Base-by-base conservation (phyloP, 2,797 vertebrate species). In the Rallus crepitans region DNA sequence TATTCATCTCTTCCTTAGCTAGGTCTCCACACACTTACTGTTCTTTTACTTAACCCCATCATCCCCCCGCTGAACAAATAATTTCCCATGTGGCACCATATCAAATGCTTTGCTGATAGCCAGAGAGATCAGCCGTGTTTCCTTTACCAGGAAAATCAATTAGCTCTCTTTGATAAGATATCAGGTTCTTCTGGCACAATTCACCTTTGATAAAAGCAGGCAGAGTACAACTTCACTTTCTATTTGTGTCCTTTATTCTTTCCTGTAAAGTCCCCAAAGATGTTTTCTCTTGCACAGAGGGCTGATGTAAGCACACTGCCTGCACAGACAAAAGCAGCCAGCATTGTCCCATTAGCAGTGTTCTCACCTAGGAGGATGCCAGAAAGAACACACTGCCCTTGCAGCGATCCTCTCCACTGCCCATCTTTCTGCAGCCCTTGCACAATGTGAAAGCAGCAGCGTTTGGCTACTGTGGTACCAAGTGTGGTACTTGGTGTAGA, bases 111-210 rank as follows among this genome's bases (percentile, higher is more conserved):
- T 78, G 15, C 89, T 91, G 91, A 93, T 91, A 91, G 40, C 56
- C 64, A 92, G 87, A 59, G 48, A 92, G 48, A 92, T 78, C 72
- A 81, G 65, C 16, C 1, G 5, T 75, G 87, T 78, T 96, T 93
- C 69, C 87, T 87, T 85, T 78, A 92, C 40, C 7, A 50, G 55
- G 50, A 94, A 97, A 96, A 92, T 69, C 90, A 93, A 94, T 95
- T 93, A 92, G 81, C 81, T 84, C 79, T 66, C 93, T 93, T 80
- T 92, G 84, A 92, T 94, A 96, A 95, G 83, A 39, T 89, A 97
- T 92, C 92, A 59, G 50, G 72, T 97, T 92, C 75, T 91, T 68
- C 93, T 92, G 84, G 84, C 84, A 89, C 87, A 93, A 93, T 93
- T 87, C 87, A 89, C 92, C 87, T 95, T 87, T 94, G 93, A 95